Evolutionary conservation across 1,140 invertebrate genomes (phyloP).

Genomic region (Habropoda laboriosa): DNA sequence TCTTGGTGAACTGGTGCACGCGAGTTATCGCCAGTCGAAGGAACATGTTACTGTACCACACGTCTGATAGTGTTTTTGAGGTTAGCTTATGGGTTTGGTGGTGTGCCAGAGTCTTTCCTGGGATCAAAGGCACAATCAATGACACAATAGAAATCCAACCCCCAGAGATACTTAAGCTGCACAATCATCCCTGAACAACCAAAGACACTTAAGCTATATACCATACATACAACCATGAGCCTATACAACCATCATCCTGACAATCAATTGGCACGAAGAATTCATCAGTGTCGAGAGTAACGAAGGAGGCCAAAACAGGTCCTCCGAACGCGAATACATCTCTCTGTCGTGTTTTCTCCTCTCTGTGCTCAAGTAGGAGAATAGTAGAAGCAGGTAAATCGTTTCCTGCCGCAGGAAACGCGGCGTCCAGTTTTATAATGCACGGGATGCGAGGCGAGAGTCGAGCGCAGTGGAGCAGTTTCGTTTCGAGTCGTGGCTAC

Average conservation of each 20-base stretch:
- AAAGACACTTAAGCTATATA: no score
- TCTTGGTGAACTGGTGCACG: not conserved
- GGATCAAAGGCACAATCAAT: not conserved
- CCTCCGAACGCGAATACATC: no score
- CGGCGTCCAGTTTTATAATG: conserved; percentile 33
- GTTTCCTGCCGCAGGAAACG: conserved; percentile 13
- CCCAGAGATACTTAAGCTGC: no score
- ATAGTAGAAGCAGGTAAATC: conserved; percentile 20
- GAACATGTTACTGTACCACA: not conserved
- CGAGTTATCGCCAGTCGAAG: not conserved
- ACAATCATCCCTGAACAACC: no score
- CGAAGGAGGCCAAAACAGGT: no score
- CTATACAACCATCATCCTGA: no score
- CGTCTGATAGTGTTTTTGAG: not conserved
- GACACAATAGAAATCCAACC: no score
- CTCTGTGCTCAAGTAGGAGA: no score
- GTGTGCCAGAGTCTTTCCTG: not conserved
- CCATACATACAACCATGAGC: no score
- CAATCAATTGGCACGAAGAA: no score
- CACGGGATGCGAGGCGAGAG: conserved; percentile 12
- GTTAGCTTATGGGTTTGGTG: not conserved
- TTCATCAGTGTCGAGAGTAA: no score
- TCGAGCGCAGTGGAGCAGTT: conserved; percentile 36
- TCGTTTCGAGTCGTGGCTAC: conserved; percentile 5
- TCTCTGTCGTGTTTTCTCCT: not conserved